Evolutionary conservation across 2,113 vertebrate genomes (phyloP).

Genomic region (Apteryx owenii): DNA sequence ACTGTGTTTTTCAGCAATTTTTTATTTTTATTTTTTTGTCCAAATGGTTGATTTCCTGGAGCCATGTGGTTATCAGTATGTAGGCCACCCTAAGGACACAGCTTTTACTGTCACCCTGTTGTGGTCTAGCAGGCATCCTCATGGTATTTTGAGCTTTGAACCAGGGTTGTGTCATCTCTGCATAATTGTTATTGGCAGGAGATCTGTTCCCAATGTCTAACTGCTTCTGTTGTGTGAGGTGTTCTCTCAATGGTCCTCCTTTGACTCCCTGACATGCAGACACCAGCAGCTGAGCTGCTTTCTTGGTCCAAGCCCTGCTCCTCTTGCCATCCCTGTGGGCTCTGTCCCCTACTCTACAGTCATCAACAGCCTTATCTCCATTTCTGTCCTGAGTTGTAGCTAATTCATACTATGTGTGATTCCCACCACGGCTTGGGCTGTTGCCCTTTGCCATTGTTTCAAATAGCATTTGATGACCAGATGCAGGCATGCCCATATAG

Average conservation of each 20-base stretch:
- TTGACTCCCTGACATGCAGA: not conserved
- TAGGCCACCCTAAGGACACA: not conserved
- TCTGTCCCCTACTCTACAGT: not conserved
- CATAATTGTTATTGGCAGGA: not conserved
- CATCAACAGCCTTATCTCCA: not conserved
- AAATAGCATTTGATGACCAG: not conserved
- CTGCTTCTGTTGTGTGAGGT: not conserved
- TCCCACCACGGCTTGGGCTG: not conserved
- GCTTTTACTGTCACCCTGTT: not conserved
- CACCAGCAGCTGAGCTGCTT: not conserved
- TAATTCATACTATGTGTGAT: rapidly evolving
- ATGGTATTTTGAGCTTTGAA: not conserved
- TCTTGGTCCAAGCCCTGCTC: not conserved
- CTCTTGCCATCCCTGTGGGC: not conserved
- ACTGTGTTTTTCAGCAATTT: not conserved
- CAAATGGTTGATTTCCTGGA: not conserved
- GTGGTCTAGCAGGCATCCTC: not conserved
- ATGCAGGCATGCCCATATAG: not conserved
- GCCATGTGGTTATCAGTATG: not conserved
- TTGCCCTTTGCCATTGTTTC: not conserved
- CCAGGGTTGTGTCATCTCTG: not conserved
- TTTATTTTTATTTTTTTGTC: not conserved
- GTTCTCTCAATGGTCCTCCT: not conserved
- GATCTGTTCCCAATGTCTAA: not conserved
- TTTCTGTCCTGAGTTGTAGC: not conserved